phyloP scores from a whole-genome alignment of 2,888 invertebrate genomes.

The Synergus umbraculus region DNA sequence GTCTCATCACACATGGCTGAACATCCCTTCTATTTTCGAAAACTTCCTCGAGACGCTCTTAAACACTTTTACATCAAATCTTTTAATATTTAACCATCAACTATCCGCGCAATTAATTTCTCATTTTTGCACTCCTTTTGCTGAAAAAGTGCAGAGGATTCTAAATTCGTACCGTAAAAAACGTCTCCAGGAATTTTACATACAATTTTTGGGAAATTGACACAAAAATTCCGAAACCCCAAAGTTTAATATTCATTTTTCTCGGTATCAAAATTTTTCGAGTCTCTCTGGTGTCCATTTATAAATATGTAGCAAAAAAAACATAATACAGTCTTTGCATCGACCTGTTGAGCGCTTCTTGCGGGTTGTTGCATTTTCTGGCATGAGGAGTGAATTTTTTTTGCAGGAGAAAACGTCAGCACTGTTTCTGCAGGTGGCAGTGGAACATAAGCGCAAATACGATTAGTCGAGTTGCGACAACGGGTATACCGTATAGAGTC shows the following conservation, averaged over 20 bases:
- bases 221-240: too few relatives aligned
- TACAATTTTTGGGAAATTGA: too few relatives aligned
- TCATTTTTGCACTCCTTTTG: too few relatives aligned
- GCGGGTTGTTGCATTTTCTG: not conserved
- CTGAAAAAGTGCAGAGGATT: too few relatives aligned
- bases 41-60: not conserved
- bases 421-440: conserved; percentile 32
- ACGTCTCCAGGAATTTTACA: too few relatives aligned
- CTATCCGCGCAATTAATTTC: too few relatives aligned
- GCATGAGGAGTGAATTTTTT: conserved; percentile 23
- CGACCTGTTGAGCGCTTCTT: conserved; percentile 1
- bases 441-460: conserved; percentile 49
- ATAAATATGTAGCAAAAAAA: not conserved
- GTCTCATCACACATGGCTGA: conserved; percentile 41
- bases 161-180: too few relatives aligned
- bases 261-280: too few relatives aligned
- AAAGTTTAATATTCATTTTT: too few relatives aligned
- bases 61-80: not conserved
- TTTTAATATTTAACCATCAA: not conserved
- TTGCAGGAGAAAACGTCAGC: not conserved
- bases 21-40: conserved; percentile 20
- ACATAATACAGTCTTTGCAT: not conserved
- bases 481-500: conserved; percentile 23
- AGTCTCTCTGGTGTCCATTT: not conserved
- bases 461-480: conserved; percentile 51